phyloP scores from a whole-genome alignment of 1,140 invertebrate genomes.

The Cydia pomonella region DNA sequence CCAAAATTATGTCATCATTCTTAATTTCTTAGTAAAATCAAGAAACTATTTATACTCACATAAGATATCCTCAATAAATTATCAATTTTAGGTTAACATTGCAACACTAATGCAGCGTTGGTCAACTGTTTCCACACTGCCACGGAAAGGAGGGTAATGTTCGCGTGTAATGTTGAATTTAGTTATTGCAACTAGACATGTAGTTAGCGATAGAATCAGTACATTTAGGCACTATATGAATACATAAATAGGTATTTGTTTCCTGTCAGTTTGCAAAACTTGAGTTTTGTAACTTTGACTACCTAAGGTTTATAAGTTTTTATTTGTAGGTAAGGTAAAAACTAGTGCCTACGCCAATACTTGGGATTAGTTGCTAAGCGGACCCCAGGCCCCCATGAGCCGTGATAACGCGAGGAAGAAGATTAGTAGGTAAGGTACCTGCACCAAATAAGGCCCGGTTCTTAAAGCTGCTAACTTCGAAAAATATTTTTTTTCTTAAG shows the following conservation, averaged over 20 bases:
- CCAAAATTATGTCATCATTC: background rate
- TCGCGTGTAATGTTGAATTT: conserved; percentile 12
- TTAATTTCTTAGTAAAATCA: background rate
- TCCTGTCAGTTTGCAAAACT: background rate
- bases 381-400: too few relatives aligned
- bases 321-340: too few relatives aligned
- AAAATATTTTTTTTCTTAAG: too few relatives aligned
- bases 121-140: background rate
- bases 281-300: background rate
- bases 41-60: background rate
- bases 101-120: background rate
- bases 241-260: background rate
- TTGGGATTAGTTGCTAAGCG: too few relatives aligned
- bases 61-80: conserved; percentile 15
- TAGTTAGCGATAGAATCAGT: background rate
- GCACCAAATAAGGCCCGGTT: too few relatives aligned
- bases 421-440: too few relatives aligned
- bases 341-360: too few relatives aligned
- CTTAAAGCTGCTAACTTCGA: too few relatives aligned
- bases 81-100: conserved; percentile 12
- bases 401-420: too few relatives aligned
- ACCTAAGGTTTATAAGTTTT: background rate
- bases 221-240: background rate
- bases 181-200: conserved; percentile 4
- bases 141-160: background rate